Conservation (phyloP, 1,140 invertebrate species). For the Anastatus disparis region DNA sequence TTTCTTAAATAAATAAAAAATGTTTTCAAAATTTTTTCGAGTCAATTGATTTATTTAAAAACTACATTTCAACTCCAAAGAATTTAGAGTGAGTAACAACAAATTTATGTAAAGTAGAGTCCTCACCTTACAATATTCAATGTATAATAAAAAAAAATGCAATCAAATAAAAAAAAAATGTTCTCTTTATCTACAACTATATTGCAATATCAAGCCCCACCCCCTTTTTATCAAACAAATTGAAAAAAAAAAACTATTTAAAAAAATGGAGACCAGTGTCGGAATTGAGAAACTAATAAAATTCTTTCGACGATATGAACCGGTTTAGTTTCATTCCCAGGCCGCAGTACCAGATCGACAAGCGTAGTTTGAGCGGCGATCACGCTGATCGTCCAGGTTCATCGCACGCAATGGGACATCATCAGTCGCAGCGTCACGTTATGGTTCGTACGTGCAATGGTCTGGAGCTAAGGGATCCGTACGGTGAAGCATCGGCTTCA, state of each 20-base stretch:
- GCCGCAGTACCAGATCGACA: constrained; percentile 86
- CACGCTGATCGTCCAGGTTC: too few species aligned
- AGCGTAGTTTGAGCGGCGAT: constrained; percentile 51
- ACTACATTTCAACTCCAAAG: too few species aligned
- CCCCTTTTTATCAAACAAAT: background rate
- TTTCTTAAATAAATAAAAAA: too few species aligned
- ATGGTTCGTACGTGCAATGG: constrained; percentile 85
- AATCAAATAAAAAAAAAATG: background rate
- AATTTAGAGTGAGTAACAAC: background rate
- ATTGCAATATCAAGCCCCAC: too few species aligned
- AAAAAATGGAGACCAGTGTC: constrained; percentile 1
- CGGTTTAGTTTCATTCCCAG: constrained; percentile 56
- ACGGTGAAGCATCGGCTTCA: constrained; percentile 65
- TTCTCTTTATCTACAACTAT: background rate
- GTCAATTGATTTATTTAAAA: too few species aligned
- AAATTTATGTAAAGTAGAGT: background rate
- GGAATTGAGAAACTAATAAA: constrained; percentile 30
- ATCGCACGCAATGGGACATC: background rate
- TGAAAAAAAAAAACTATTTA: background rate
- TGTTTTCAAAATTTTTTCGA: too few species aligned
- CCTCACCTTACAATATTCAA: too few species aligned
- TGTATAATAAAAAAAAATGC: background rate
- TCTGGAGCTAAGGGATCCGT: constrained; percentile 77
- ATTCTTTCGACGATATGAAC: constrained; percentile 34
- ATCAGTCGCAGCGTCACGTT: constrained; percentile 70